A percentile compares a stretch with the other conserved stretches of the same genome.
Conservation (phyloP, 2,113 vertebrate species). For the Pseudolaguvia tuberculata region DNA sequence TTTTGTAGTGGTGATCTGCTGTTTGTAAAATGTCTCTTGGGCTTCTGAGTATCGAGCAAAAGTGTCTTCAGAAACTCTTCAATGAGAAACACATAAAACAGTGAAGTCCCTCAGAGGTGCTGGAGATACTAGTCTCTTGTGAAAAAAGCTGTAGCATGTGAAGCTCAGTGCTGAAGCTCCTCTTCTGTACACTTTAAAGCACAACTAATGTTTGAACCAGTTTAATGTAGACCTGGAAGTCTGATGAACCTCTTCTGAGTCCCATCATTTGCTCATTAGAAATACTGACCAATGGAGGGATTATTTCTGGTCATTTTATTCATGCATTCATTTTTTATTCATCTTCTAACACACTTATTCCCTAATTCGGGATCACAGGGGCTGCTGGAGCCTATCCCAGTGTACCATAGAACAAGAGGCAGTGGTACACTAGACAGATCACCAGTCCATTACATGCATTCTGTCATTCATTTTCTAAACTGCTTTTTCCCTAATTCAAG, state of each 20-base stretch:
- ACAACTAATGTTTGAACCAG: neutral
- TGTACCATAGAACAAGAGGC: too few species aligned
- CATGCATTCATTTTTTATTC: too few species aligned
- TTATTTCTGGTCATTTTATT: neutral
- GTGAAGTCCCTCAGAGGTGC: neutral
- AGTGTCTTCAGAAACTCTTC: slow-evolving; percentile 26
- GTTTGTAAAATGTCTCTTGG: slow-evolving; percentile 28
- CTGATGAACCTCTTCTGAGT: too few species aligned
- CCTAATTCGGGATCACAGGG: too few species aligned
- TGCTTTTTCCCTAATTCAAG: too few species aligned
- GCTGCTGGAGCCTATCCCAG: too few species aligned
- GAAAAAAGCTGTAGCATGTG: neutral
- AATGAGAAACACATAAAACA: slow-evolving; percentile 4
- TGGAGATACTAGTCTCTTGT: neutral
- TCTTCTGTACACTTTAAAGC: neutral
- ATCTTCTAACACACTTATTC: too few species aligned
- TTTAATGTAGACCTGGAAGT: neutral
- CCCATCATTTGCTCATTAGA: too few species aligned
- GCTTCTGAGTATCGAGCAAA: slow-evolving; percentile 26
- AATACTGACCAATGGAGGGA: neutral
- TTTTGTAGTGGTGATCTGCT: slow-evolving; percentile 43
- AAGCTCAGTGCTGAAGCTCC: neutral
- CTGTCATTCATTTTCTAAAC: too few species aligned
- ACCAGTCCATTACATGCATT: too few species aligned
- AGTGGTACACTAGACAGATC: too few species aligned